phyloP scores from a whole-genome alignment of 2,888 invertebrate genomes.

The Seladonia tumulorum region DNA sequence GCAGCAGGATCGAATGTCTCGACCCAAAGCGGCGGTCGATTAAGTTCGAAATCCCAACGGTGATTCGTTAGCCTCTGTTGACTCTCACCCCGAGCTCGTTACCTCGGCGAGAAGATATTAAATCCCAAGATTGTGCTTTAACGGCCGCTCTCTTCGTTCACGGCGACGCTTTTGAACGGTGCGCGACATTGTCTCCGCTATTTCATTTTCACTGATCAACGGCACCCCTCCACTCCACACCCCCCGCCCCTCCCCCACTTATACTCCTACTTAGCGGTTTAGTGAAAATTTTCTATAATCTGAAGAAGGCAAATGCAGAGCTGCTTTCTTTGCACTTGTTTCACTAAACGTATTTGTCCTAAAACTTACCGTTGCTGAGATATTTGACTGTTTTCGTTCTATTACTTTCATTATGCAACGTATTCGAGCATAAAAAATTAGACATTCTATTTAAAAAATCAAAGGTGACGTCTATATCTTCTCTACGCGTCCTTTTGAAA shows the following conservation, averaged over 20 bases:
- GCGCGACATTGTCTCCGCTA: not conserved
- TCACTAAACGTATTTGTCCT: too few species aligned
- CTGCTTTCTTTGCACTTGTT: too few species aligned
- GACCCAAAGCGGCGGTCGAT: conserved; percentile 33
- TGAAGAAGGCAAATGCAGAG: too few species aligned
- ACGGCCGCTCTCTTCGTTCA: not conserved
- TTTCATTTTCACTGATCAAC: not conserved
- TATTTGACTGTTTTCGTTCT: too few species aligned
- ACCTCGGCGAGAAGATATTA: conserved; percentile 20
- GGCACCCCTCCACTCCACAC: not conserved
- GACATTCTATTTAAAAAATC: too few species aligned
- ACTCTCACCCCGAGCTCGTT: conserved; percentile 28
- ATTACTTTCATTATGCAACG: too few species aligned
- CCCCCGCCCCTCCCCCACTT: not conserved
- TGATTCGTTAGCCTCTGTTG: conserved; percentile 46
- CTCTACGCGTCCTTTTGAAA: too few species aligned
- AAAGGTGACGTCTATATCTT: too few species aligned
- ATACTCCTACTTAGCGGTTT: not conserved
- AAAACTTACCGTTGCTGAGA: too few species aligned
- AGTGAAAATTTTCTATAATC: not conserved
- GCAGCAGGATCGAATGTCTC: conserved; percentile 1
- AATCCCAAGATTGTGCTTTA: conserved; percentile 32
- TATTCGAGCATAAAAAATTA: too few species aligned
- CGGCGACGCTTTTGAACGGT: not conserved
- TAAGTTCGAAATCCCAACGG: conserved; percentile 47